These are phyloP conservation scores for Crotalus viridis DNA, from an alignment of 2,113 vertebrate genomes.

Conservation along the genomic window DNA sequence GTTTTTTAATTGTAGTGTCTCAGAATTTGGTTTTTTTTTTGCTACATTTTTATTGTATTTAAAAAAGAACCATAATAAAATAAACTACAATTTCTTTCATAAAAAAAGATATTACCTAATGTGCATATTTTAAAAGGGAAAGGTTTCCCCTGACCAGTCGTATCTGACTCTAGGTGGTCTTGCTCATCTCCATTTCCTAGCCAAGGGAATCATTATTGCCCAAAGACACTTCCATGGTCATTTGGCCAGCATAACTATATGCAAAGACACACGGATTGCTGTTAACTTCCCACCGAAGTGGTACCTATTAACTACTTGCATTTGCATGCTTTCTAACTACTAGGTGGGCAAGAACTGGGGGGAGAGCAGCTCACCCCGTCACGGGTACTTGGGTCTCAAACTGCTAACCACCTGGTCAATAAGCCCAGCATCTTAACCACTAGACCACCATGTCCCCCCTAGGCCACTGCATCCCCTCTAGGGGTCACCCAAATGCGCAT, in stretches of 20 bases:
- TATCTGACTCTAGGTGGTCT: neutral
- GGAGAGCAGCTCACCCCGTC: neutral
- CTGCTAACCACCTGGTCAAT: neutral
- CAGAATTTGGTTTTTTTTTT: neutral
- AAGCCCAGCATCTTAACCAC: neutral
- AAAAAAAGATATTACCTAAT: neutral
- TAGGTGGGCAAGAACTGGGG: neutral
- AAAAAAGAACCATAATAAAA: neutral
- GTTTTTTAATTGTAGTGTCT: neutral
- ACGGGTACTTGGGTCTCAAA: neutral
- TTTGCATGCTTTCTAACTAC: neutral
- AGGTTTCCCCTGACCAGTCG: neutral
- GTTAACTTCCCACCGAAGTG: neutral
- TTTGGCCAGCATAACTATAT: neutral
- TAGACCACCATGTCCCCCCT: neutral
- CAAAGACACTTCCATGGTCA: neutral
- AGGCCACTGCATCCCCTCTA: neutral
- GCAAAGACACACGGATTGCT: neutral
- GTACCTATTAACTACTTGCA: neutral
- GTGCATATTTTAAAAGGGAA: neutral
- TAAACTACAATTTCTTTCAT: neutral
- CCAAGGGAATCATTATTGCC: neutral
- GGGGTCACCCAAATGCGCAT: neutral
- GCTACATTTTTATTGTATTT: neutral
- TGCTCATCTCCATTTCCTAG: neutral